A percentile compares a stretch with the other conserved stretches of the same genome.
Evolutionary conservation across 2,888 invertebrate genomes (phyloP).

Genomic region (Pharmacophagus antenor): DNA sequence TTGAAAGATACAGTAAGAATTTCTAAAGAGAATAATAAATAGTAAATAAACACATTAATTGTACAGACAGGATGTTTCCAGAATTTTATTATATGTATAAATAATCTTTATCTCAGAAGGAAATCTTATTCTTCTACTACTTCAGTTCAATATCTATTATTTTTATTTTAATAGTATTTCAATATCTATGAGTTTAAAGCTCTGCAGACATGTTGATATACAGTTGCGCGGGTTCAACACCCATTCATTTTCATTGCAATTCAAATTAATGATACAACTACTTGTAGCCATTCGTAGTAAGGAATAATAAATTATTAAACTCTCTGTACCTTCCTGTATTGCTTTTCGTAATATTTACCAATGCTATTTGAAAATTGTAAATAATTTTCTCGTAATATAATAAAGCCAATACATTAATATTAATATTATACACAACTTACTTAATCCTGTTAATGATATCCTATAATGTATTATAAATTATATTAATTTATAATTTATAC

Average conservation of each 20-base stretch:
- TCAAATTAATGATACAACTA: constrained; percentile 41
- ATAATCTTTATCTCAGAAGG: neutral
- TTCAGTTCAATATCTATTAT: too few species aligned
- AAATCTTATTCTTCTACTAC: constrained; percentile 28
- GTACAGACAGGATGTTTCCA: too few species aligned
- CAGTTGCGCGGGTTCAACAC: constrained; percentile 46
- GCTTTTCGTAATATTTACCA: neutral
- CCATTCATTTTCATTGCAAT: constrained; percentile 57
- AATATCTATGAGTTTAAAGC: constrained; percentile 40
- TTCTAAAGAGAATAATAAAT: too few species aligned
- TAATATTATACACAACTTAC: too few species aligned
- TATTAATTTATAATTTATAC: too few species aligned
- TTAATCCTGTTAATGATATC: too few species aligned
- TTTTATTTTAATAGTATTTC: too few species aligned
- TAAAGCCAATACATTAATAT: too few species aligned
- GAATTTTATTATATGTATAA: neutral
- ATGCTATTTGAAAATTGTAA: neutral
- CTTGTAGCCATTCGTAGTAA: constrained; percentile 44
- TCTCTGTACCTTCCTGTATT: neutral
- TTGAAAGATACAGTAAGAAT: too few species aligned
- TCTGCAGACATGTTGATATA: constrained; percentile 46
- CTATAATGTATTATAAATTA: too few species aligned
- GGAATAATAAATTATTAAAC: constrained; percentile 13
- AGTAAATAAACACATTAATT: too few species aligned
- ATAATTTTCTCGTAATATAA: too few species aligned